phyloP scores from a whole-genome alignment of 2,797 vertebrate species.

The Loriculus beryllinus region DNA sequence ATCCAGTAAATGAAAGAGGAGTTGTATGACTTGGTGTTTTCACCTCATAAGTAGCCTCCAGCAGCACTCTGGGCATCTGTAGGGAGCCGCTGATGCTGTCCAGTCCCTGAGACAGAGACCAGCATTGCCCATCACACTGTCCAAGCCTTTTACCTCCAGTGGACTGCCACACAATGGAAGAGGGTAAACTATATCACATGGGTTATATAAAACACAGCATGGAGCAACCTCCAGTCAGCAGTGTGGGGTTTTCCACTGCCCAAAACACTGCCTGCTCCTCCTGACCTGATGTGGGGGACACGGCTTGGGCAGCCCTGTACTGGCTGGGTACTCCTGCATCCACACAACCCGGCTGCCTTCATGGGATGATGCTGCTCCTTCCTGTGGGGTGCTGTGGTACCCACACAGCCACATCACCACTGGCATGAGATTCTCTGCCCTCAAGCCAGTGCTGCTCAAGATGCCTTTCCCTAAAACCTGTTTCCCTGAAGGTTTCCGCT shows the following conservation, averaged over 20 bases:
- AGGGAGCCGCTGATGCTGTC: accelerated
- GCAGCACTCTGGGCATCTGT: not conserved
- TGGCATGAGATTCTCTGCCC: not conserved
- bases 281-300: accelerated
- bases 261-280: not conserved
- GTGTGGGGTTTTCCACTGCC: not conserved
- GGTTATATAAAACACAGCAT: not conserved
- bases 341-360: accelerated
- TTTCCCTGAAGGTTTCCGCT: not conserved
- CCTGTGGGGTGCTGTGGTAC: accelerated
- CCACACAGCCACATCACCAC: not conserved
- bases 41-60: not conserved
- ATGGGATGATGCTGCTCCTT: accelerated
- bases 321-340: accelerated
- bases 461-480: not conserved
- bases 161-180: accelerated
- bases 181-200: not conserved
- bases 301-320: accelerated
- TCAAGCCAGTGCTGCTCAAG: not conserved
- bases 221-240: not conserved
- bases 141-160: not conserved
- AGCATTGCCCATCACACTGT: not conserved
- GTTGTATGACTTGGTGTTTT: not conserved
- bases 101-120: not conserved
- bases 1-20: not conserved